A percentile compares a stretch with the other conserved stretches of the same genome.
These are phyloP conservation scores for Philypnodon macrostomus DNA, from an alignment of 2,797 vertebrate genomes.

Conservation along the genomic window DNA sequence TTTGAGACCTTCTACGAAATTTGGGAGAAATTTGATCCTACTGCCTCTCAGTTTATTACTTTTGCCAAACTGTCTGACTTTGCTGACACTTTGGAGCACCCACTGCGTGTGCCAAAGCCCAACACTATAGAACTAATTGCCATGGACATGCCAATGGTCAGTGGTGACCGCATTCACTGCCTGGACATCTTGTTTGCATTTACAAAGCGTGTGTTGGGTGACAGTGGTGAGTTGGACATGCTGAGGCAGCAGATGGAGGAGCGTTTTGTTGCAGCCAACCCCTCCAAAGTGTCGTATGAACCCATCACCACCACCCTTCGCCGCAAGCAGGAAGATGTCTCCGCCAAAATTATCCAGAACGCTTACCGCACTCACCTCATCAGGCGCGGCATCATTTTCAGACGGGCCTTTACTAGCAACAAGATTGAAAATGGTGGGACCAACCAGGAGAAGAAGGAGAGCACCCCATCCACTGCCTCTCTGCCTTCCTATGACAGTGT, in stretches of 20 bases:
- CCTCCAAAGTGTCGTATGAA: slow-evolving; percentile 99
- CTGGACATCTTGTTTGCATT: slow-evolving; percentile 98
- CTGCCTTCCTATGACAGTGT: slow-evolving; percentile 98
- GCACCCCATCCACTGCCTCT: slow-evolving; percentile 96
- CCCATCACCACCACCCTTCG: slow-evolving; percentile 98
- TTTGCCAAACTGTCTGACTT: slow-evolving; percentile 96
- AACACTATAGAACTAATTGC: slow-evolving; percentile 99
- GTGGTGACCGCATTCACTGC: slow-evolving; percentile 98
- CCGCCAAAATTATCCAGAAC: slow-evolving; percentile 90
- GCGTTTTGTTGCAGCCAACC: slow-evolving; percentile 96
- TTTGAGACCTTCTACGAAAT: slow-evolving; percentile 99
- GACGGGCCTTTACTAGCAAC: slow-evolving; percentile 75
- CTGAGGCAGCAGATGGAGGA: slow-evolving; percentile 99
- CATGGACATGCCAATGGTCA: slow-evolving; percentile 99
- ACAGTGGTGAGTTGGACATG: slow-evolving; percentile 97
- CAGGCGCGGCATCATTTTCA: slow-evolving; percentile 86
- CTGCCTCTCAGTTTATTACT: slow-evolving; percentile 97
- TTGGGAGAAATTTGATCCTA: slow-evolving; percentile 99
- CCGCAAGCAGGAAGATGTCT: slow-evolving; percentile 95
- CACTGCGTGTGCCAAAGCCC: slow-evolving; percentile 94
- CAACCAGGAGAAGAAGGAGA: slow-evolving; percentile 94
- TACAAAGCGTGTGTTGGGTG: slow-evolving; percentile 97
- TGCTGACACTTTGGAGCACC: slow-evolving; percentile 93
- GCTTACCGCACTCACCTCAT: slow-evolving; percentile 88
- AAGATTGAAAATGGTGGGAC: slow-evolving; percentile 92